Conservation (phyloP, 1,140 invertebrate genomes). For the Micrasema longulum region DNA sequence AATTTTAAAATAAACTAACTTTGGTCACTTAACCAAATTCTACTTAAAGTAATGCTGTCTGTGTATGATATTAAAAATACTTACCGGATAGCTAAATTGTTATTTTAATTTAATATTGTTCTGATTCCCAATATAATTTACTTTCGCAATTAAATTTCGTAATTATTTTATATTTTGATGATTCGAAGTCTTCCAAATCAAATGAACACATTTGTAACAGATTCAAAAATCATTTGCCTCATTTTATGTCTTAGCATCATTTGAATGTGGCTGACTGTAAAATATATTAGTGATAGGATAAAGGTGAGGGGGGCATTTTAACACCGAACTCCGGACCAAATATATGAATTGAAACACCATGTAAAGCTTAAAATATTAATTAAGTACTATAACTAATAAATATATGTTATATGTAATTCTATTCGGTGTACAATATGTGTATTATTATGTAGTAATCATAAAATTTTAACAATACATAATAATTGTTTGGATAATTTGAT, state of each 20-base stretch:
- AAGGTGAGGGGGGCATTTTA: background rate
- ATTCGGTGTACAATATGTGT: background rate
- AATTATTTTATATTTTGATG: background rate
- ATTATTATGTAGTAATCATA: too few species aligned
- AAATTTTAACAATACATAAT: too few species aligned
- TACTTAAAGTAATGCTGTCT: background rate
- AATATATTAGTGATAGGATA: background rate
- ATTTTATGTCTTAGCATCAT: background rate
- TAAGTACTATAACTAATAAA: background rate
- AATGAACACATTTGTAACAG: background rate
- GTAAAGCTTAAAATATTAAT: constrained; percentile 8
- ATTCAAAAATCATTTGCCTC: background rate
- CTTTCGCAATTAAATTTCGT: background rate
- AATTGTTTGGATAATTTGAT: too few species aligned
- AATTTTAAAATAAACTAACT: background rate
- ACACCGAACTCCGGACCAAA: constrained; percentile 20
- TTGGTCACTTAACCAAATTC: background rate
- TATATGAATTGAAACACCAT: constrained; percentile 6
- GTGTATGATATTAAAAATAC: background rate
- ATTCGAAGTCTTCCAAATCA: constrained; percentile 6
- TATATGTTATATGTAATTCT: background rate
- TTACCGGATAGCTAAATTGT: background rate
- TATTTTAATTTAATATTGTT: background rate
- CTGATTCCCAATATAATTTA: background rate
- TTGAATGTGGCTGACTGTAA: background rate